Conservation (phyloP, 2,113 vertebrate genomes). For the Oriolus oriolus region DNA sequence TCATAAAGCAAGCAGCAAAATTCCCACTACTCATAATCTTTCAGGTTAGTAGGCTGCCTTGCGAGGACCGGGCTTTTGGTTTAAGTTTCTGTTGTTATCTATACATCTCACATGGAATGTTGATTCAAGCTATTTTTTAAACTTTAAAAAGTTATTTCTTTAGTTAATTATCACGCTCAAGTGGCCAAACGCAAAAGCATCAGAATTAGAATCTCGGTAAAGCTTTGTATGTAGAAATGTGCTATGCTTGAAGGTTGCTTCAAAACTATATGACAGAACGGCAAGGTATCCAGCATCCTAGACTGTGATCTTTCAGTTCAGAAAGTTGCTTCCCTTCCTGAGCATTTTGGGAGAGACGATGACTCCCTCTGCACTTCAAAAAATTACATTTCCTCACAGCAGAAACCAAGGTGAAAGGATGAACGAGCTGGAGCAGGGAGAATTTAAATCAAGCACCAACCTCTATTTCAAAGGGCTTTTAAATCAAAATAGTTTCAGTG, state of each 20-base stretch:
- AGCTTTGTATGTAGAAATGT: neutral
- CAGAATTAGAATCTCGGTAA: neutral
- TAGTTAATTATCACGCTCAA: neutral
- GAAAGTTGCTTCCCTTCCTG: neutral
- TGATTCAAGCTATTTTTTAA: neutral
- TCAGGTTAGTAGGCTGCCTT: neutral
- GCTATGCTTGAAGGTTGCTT: neutral
- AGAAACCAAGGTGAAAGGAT: neutral
- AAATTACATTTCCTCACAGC: neutral
- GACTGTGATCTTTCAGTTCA: neutral
- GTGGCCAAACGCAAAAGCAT: neutral
- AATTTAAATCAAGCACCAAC: neutral
- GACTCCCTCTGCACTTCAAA: neutral
- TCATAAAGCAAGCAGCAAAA: neutral
- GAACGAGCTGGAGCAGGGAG: rapidly evolving
- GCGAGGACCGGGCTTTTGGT: neutral
- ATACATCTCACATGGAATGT: neutral
- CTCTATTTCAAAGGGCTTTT: neutral
- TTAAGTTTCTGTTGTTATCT: neutral
- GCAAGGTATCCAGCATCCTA: neutral
- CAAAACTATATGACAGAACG: neutral
- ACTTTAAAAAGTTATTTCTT: neutral
- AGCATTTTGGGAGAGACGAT: neutral
- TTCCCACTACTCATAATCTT: neutral
- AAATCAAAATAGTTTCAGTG: neutral